phyloP scores from a whole-genome alignment of 2,888 invertebrate genomes.

The Lycia hirtaria region DNA sequence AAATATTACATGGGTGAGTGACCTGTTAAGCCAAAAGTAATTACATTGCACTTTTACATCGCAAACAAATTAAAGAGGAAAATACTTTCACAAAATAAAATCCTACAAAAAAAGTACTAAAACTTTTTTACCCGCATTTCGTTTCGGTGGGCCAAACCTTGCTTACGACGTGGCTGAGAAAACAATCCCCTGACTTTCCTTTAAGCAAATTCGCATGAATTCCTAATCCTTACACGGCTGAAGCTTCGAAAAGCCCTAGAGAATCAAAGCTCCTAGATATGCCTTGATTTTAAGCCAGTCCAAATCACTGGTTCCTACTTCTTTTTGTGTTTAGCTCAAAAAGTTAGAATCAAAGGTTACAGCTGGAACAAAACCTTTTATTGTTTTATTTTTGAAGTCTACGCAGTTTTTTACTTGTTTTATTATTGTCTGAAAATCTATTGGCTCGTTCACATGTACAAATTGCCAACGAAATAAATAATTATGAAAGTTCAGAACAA shows the following conservation, averaged over 20 bases:
- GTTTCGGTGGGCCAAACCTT: conserved; percentile 60
- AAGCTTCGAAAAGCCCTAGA: conserved; percentile 61
- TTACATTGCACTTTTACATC: background rate
- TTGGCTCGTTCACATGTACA: too few species aligned
- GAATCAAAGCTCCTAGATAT: conserved; percentile 60
- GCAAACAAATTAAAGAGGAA: conserved; percentile 8
- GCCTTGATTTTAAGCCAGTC: conserved; percentile 33
- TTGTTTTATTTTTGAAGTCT: too few species aligned
- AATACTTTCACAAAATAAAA: conserved; percentile 19
- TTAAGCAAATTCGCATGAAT: conserved; percentile 77
- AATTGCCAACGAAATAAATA: too few species aligned
- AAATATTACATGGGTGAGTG: too few species aligned
- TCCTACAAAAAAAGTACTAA: conserved; percentile 19
- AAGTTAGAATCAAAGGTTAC: too few species aligned
- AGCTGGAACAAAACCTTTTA: too few species aligned
- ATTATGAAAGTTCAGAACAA: too few species aligned
- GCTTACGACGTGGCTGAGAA: conserved; percentile 67
- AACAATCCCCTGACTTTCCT: conserved; percentile 74
- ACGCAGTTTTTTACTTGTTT: too few species aligned
- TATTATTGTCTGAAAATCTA: too few species aligned
- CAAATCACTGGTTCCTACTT: too few species aligned
- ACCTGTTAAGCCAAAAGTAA: background rate
- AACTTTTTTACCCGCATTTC: conserved; percentile 52
- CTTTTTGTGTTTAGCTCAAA: too few species aligned
- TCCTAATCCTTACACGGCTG: conserved; percentile 76